Percentiles rank a stretch among this genome's conserved stretches.
Evolutionary conservation across 2,797 vertebrate genomes (phyloP).

Genomic region (Pangasius krempfi): DNA sequence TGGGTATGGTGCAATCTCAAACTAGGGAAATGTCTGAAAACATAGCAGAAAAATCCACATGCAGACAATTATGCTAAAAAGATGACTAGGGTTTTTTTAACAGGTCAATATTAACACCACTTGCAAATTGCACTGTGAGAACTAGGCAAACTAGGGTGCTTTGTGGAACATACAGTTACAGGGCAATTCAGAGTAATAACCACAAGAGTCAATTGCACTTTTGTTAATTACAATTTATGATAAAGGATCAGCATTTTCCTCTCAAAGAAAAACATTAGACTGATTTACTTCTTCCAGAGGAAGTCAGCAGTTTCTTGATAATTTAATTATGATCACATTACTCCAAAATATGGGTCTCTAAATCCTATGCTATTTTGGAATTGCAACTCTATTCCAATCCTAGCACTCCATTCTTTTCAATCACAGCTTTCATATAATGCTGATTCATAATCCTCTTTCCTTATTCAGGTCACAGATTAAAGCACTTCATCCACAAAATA

Average conservation of each 20-base stretch:
- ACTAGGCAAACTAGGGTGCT: slow-evolving; percentile 35
- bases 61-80: background rate
- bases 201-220: background rate
- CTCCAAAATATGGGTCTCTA: background rate
- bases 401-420: background rate
- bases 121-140: slow-evolving; percentile 47
- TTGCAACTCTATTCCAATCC: background rate
- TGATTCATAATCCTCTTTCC: slow-evolving; percentile 33
- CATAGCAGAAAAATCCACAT: slow-evolving; percentile 6
- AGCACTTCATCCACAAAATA: slow-evolving; percentile 17
- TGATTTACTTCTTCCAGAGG: background rate
- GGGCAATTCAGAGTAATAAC: slow-evolving; percentile 30
- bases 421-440: background rate
- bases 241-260: background rate
- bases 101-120: background rate
- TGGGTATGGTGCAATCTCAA: background rate
- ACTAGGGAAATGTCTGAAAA: slow-evolving; percentile 19
- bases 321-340: slow-evolving; percentile 13
- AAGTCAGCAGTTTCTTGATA: slow-evolving; percentile 3
- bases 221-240: slow-evolving; percentile 21
- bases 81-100: background rate
- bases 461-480: slow-evolving; percentile 9
- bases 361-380: slow-evolving; percentile 19
- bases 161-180: slow-evolving; percentile 13
- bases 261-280: background rate